Base-by-base conservation (phyloP, 2,888 invertebrate genomes). In the Cephus pygmeus region DNA sequence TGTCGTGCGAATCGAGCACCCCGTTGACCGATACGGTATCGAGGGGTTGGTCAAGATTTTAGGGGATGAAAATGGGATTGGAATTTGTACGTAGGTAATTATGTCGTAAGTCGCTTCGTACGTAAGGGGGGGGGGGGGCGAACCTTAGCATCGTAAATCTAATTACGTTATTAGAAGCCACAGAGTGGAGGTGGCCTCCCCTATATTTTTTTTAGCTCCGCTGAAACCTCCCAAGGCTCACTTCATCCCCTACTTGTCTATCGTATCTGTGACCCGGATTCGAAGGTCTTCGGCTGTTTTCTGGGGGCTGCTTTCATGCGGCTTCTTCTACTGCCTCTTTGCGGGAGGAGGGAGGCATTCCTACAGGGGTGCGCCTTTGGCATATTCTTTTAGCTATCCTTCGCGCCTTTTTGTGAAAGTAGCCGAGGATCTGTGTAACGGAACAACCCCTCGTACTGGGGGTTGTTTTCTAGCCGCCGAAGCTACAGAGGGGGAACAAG, bases 161-260 rank as follows among this genome's bases (percentile, higher is more conserved):
- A 90, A 90, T 91, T 90, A 91, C 87, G 86, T 87, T 85, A 88
- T 89, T 89, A 89, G 90, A 90, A 91, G 90, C 90, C 90, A 79
- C 88, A 89, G 85, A 85, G 85, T 79, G 85, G 73, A 78, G 34
- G 76, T 69, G 85, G 56, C 23, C 23, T 56, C 56, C 56, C 23
- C 15, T 56, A 15, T 23, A 31, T 56, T 56, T 56, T 40, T 56
- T 56, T 23, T 56, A 56, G 23, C 71, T 71, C 31, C 1, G 30
- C 31, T 33, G 71, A 71, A 71, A 71, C 71, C 71, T 9, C 11
- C 15, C 30, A 30, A 71, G 71, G 30, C 15, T 34, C 2, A 31
- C 15, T 71, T 33, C 31, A 56, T 56, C 56, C 56, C 23, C 56
- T 56, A 9, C 56, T 56, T 56, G 56, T 56, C 56, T 83, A 84